A percentile compares a stretch with the other conserved stretches of the same genome.
phyloP scores from a whole-genome alignment of 1,140 invertebrate genomes.

The Heliconius hewitsoni region DNA sequence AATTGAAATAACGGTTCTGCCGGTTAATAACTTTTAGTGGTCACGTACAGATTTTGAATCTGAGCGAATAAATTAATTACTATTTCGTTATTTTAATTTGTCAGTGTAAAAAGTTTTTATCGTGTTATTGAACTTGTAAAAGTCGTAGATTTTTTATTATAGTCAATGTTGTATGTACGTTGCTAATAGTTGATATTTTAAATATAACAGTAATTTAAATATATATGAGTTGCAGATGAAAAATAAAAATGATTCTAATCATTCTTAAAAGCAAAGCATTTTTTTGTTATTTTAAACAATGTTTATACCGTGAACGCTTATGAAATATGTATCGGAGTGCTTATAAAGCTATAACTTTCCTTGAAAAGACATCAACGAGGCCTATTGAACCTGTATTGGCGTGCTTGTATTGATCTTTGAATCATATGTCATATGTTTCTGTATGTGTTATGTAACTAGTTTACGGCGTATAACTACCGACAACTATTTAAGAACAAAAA shows the following conservation, averaged over 20 bases:
- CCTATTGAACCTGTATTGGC: constrained; percentile 21
- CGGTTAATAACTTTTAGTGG: constrained; percentile 15
- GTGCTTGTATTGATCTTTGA: constrained; percentile 17
- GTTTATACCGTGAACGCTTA: neutral
- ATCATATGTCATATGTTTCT: neutral
- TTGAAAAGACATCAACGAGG: constrained; percentile 61
- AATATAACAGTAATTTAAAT: neutral
- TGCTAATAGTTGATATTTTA: neutral
- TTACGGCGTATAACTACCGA: constrained; percentile 4
- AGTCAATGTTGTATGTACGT: neutral
- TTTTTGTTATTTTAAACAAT: no score
- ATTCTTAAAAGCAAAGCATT: no score
- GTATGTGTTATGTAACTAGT: constrained; percentile 29
- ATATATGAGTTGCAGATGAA: neutral
- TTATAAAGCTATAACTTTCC: constrained; percentile 19
- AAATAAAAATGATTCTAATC: neutral
- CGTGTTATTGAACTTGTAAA: constrained; percentile 24
- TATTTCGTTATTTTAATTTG: constrained; percentile 14
- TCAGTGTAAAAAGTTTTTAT: constrained; percentile 14
- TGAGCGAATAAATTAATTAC: constrained; percentile 21
- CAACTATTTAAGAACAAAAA: constrained; percentile 19
- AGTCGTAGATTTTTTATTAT: neutral
- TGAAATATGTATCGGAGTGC: neutral
- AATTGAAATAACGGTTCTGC: constrained; percentile 16
- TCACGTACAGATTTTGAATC: constrained; percentile 13